Base-by-base conservation (phyloP, 2,113 vertebrate genomes). In the Theristicus caerulescens region DNA sequence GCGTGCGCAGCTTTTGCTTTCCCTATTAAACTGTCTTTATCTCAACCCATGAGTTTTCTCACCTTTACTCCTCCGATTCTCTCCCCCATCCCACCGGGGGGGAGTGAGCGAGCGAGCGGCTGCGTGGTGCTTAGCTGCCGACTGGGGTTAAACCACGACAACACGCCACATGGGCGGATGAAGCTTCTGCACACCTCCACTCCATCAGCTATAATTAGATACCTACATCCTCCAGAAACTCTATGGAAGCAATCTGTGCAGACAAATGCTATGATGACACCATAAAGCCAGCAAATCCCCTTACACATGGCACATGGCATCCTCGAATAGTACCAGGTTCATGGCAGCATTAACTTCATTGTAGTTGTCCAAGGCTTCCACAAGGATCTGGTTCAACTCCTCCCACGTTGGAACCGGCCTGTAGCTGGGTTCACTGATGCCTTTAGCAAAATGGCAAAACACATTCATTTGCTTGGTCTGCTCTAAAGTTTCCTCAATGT, bases 261-360 rank as follows among this genome's bases (percentile, higher is more conserved):
- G 22, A 32, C 7, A 52, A 67, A 25, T 7, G 32, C 20, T 38
- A 25, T 1, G 14, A 40, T 16, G 25, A 87, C 13, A 44, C 5
- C 42, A 49, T 0, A 59, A 85, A 86, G 46, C 10, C 29, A 36
- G 42, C 86, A 76, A 59, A 36, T 42, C 4, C 18, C 24, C 99
- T 99, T 98, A 99, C 99, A 99, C 93, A 2, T 99, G 99, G 91
- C 97, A 97, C 98, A 99, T 98, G 93, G 99, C 99, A 6, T 99
- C 99, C 94, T 99, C 99, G 89, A 99, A 99, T 32, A 99, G 98
- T 21, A 99, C 99, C 92, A 99, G 96, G 97, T 98, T 98, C 95
- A 99, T 98, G 42, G 98, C 98, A 32, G 99, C 96, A 7, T 99
- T 99, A 96, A 99, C 98, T 90, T 99, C 99, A 0, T 99, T 99